Base-by-base conservation (phyloP, 2,888 invertebrate species). In the Cataglyphis albicans region DNA sequence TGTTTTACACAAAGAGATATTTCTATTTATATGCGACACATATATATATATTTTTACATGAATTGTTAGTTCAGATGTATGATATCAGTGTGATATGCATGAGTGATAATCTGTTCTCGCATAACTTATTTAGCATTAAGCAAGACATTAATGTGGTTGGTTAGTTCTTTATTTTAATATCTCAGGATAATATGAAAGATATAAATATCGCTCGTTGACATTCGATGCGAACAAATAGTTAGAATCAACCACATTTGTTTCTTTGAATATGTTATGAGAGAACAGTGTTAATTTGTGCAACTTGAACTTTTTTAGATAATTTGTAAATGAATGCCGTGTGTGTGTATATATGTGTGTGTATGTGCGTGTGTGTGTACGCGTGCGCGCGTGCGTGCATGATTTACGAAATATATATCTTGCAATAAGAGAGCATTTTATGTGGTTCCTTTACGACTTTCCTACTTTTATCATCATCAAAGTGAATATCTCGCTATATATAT, bases 41-140 rank as follows among this genome's bases (percentile, higher is more conserved):
- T 68, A 44, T 63, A 82, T 83, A 82, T 87, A 88, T 89, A 88
- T 88, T 88, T 88, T 89, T 88, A 88, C 90, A 88, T 88, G 67
- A 81, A 75, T 68, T 80, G 74, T 64, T 78, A 89, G 78, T 35
- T 81, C 72, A 73, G 61, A 55, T 68, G 41, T 68, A 35, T 25
- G 18, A 55, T 38, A 67, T 48, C 67, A 65, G 80, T 64, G 82
- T 81, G 76, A 81, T 80, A 72, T 73, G 74, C 32, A 74, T 48
- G 78, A 80, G 12, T 80, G 74, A 44, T 80, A 44, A 44, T 59
- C 57, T 12, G 57, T 80, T 59, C 18, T 80, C 38, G 59, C 44
- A 35, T 35, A 59, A 59, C n/a, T 44, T 80, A 73, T 59, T 68
- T 59, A 44, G 3, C 44, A 32, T 18, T 70, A 21, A 38, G n/a